Base-by-base conservation (phyloP, 2,797 vertebrate genomes). In the Rhodeus uyekii region DNA sequence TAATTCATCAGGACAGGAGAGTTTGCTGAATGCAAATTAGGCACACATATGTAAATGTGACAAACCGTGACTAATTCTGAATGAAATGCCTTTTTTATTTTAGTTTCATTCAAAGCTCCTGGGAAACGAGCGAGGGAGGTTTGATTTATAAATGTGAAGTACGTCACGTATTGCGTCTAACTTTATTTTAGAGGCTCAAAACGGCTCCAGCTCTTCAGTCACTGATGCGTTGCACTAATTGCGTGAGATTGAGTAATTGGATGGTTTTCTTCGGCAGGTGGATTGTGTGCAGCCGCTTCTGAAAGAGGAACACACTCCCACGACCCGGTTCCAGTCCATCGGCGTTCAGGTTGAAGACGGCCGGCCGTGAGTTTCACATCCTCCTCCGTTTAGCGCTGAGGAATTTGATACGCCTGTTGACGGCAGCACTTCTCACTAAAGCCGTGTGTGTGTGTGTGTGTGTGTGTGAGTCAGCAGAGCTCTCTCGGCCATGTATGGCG, bases 311-410 rank as follows among this genome's bases (percentile, higher is more conserved):
- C 95, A 94, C 38, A 76, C 80, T 18, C 83, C 83, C 44, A 86
- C 85, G 16, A 96, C 96, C 87, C 97, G 96, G 90, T 99, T 98
- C 93, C 97, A 98, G 87, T 99, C 98, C 75, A 93, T 99, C 85
- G 98, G 98, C 83, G 95, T 99, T 55, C 98, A 99, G 93, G 98
- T 99, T 78, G 98, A 99, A 89, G 96, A 98, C 75, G 96, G 98
- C 87, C 83, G 87, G 60, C 87, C 87, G 87, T 87, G 69, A 87
- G 87, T 86, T 61, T 32, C 18, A 14, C 48, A 32, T 61, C 55
- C 50, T 58, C 27, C 16, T 32, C 27, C 27, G 8, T 71, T 71
- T 48, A 50, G 68, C 44, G 6, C 44, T 14, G 10, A 48, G 29
- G 29, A 72, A 50, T 50, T 50, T 34, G 29, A 72, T 50, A n/a